A percentile compares a stretch with the other conserved stretches of the same genome.
Conservation (phyloP, 2,113 vertebrate species). For the Rynchops niger region DNA sequence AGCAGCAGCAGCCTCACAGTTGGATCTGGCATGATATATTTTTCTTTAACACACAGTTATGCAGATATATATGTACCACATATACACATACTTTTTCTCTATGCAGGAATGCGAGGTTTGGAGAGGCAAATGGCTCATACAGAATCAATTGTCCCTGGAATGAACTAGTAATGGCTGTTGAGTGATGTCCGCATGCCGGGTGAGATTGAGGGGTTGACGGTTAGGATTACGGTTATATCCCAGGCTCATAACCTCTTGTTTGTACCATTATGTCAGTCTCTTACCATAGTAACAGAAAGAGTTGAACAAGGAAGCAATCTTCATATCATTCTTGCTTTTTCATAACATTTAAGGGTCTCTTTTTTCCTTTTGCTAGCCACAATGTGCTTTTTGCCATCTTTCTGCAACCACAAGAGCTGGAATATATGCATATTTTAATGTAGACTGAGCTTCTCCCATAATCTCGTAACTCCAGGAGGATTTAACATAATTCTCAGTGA, state of each 20-base stretch:
- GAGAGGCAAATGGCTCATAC: background rate
- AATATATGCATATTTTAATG: slow-evolving; percentile 43
- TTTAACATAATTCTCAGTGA: slow-evolving; percentile 64
- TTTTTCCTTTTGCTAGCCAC: background rate
- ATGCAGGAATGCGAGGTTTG: background rate
- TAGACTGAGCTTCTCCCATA: slow-evolving; percentile 18
- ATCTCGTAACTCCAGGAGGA: slow-evolving; percentile 58
- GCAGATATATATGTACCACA: background rate
- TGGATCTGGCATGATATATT: background rate
- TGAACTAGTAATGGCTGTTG: background rate
- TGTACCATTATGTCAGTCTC: background rate
- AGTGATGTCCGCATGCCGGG: background rate
- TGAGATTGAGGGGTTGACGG: background rate
- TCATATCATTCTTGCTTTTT: background rate
- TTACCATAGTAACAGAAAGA: background rate
- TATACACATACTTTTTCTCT: background rate
- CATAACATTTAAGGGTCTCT: background rate
- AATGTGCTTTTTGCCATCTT: background rate
- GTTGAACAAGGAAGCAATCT: background rate
- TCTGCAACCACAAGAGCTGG: background rate
- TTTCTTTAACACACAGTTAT: background rate
- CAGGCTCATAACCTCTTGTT: background rate
- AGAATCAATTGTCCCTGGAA: background rate
- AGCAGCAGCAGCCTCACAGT: background rate
- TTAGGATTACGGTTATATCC: background rate